Conservation (phyloP, 1,140 invertebrate species). For the Habropoda laboriosa region DNA sequence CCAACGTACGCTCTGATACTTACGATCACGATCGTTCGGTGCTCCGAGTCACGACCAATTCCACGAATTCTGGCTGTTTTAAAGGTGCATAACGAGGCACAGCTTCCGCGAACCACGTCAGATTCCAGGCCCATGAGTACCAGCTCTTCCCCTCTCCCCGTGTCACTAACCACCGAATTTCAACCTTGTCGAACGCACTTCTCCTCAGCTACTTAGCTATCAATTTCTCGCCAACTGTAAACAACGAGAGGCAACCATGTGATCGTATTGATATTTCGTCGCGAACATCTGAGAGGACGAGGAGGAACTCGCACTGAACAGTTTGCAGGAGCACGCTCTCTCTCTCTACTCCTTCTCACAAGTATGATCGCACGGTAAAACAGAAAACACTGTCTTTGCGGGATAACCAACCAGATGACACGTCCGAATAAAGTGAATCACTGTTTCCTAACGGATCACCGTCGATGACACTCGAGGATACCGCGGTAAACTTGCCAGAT, state of each 20-base stretch:
- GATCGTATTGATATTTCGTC: background rate
- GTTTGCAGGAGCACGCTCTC: slow-evolving; percentile 38
- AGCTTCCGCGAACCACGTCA: slow-evolving; percentile 22
- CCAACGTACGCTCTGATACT: background rate
- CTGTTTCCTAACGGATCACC: background rate
- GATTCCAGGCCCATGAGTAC: background rate
- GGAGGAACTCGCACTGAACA: background rate
- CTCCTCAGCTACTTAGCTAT: background rate
- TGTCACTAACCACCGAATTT: background rate
- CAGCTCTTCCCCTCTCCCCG: background rate
- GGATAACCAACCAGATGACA: background rate
- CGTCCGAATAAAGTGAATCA: background rate
- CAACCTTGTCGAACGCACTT: background rate
- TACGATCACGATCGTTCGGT: slow-evolving; percentile 5
- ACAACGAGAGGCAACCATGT: background rate
- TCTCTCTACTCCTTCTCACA: slow-evolving; percentile 10
- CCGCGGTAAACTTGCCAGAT: background rate
- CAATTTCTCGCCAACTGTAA: background rate
- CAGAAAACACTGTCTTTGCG: slow-evolving; percentile 35
- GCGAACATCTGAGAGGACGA: slow-evolving; percentile 11
- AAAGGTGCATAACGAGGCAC: background rate
- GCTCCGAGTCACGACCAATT: background rate
- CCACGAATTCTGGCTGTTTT: background rate
- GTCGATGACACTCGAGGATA: background rate
- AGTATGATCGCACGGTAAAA: slow-evolving; percentile 48